Evolutionary conservation across 2,113 vertebrate genomes (phyloP).

Genomic region (Thamnophis sirtalis): DNA sequence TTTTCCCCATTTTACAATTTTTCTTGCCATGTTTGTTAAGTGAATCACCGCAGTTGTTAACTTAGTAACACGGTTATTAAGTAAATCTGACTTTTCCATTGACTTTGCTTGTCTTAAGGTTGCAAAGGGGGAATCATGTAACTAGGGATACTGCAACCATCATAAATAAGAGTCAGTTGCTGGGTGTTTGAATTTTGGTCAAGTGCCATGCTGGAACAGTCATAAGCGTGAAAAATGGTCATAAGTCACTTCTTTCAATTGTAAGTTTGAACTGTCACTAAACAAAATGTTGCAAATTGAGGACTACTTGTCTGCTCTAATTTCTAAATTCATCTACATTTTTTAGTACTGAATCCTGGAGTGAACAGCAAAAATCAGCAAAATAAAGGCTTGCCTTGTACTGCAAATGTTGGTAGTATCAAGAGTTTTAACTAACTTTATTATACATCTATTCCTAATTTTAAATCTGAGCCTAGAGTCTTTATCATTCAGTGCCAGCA

Average conservation of each 20-base stretch:
- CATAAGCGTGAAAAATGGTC: background rate
- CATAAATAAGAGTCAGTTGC: no score
- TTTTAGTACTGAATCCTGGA: slow-evolving; percentile 27
- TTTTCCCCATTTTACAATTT: no score
- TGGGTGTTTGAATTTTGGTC: no score
- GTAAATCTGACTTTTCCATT: no score
- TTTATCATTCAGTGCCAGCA: slow-evolving; percentile 49
- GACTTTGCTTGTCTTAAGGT: background rate
- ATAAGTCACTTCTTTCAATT: background rate
- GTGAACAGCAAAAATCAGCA: slow-evolving; percentile 25
- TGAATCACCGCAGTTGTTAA: no score
- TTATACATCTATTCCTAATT: slow-evolving; percentile 38
- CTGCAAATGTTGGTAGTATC: slow-evolving; percentile 13
- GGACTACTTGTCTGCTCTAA: background rate
- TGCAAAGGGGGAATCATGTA: no score
- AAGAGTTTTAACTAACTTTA: slow-evolving; percentile 51
- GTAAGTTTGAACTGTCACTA: background rate
- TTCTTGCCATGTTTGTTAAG: no score
- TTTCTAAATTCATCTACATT: background rate
- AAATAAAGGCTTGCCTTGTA: slow-evolving; percentile 16
- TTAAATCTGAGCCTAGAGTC: slow-evolving; percentile 34
- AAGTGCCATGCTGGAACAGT: no score
- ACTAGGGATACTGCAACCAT: no score
- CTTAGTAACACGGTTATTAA: no score
- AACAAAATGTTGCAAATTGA: background rate